Evolutionary conservation across 2,113 vertebrate genomes (phyloP).

Genomic region (Cyrtonyx montezumae): DNA sequence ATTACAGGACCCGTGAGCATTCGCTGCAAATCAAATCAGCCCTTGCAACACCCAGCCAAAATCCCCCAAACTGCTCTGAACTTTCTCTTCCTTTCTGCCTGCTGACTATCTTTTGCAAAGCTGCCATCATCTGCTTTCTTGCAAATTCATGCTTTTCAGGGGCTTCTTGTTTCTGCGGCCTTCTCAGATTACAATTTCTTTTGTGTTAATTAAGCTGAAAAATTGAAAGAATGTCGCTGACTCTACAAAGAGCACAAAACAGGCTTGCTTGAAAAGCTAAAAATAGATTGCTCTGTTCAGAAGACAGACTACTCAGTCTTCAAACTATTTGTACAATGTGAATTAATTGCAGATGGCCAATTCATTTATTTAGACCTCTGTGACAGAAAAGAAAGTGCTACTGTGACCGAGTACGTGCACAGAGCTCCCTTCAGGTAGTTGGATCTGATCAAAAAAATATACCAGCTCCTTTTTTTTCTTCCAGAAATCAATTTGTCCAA

Average conservation of each 20-base stretch:
- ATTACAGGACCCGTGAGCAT: not conserved
- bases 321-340: conserved; percentile 51
- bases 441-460: not conserved
- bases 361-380: conserved; percentile 62
- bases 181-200: conserved; percentile 78
- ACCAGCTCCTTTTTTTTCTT: not conserved
- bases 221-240: conserved; percentile 79
- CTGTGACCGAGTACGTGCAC: not conserved
- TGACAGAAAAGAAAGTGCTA: conserved; percentile 49
- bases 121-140: conserved; percentile 56
- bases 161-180: conserved; percentile 64
- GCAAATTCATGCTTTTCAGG: conserved; percentile 62
- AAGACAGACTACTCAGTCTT: conserved; percentile 72
- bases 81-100: not conserved
- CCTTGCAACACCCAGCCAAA: not conserved
- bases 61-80: conserved; percentile 2
- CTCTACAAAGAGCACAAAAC: conserved; percentile 79
- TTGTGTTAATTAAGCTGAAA: conserved; percentile 78
- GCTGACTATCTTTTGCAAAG: conserved; percentile 19
- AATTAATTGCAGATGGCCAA: conserved; percentile 74
- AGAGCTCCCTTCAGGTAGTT: not conserved
- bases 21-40: conserved; percentile 10
- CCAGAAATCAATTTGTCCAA: not conserved
- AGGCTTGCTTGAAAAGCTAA: conserved; percentile 73
- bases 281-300: conserved; percentile 73